Evolutionary conservation across 1,140 invertebrate genomes (phyloP), one percentile per base, ranked within the genome.

Genomic region (Proctacanthus coquilletti): DNA sequence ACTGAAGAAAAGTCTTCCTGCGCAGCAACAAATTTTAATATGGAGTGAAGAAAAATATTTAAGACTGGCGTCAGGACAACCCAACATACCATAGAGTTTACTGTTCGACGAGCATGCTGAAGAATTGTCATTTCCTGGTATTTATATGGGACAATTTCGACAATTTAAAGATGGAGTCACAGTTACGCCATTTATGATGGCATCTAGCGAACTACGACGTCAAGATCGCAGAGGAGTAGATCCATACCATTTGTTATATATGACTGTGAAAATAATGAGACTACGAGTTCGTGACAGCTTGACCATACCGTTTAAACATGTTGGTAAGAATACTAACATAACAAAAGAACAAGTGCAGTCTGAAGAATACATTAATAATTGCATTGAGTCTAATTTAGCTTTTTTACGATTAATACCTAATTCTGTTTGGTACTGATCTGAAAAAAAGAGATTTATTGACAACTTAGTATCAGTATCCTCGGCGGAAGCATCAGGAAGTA

Each of bases 71-170:
- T 48, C 48, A 6, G 48, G 50, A 18, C 25, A 52, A 39, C 13
- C 42, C n/a, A 39, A 33, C 19, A 15, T 30, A 13, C 46, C 43
- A 14, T 3, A 21, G 9, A 48, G 36, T 40, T 30, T 48, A 25
- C 15, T 48, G 5, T 50, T 36, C 31, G 49, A 53, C 32, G 39
- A 42, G 34, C 37, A 50, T 46, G 48, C 48, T 13, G 55, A 58
- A 45, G 55, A 58, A 43, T 35, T 58, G 19, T 55, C 55, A 6
- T 58, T 60, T 50, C 55, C 52, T 21, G 2, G 23, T 23, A 57
- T 61, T 9, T 27, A 32, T 36, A 56, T 56, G 31, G 37, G 45
- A 2, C 25, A 47, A 36, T 40, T 41, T 34, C 30, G 51, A 21
- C 19, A 21, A 5, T 53, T 49, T 34, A 31, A 42, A 15, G 33